These are phyloP conservation scores for Bombus impatiens DNA, from an alignment of 1,140 invertebrate species.

Conservation along the genomic window DNA sequence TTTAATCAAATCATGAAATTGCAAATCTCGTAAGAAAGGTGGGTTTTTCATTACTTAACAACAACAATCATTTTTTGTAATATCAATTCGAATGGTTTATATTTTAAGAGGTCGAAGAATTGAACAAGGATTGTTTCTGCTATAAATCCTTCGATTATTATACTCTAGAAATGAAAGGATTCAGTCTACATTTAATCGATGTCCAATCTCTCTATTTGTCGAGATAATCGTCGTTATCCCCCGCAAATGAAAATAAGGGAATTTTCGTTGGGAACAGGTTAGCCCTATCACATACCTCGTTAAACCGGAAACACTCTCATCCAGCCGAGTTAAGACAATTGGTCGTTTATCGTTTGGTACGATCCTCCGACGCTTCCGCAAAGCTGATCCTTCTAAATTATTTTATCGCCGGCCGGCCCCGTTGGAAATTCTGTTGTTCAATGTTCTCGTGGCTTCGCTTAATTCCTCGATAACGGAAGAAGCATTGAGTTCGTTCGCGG, in stretches of 20 bases:
- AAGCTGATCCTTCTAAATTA: slow-evolving; percentile 52
- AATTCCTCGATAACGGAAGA: slow-evolving; percentile 66
- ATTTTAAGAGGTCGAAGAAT: no score
- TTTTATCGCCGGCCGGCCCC: slow-evolving; percentile 46
- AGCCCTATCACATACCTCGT: slow-evolving; percentile 10
- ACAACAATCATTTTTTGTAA: no score
- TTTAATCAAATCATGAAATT: no score
- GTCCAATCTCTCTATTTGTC: neutral
- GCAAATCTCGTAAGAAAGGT: no score
- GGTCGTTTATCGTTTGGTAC: slow-evolving; percentile 6
- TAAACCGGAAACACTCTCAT: slow-evolving; percentile 33
- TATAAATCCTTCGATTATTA: neutral
- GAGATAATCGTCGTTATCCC: neutral
- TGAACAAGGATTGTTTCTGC: no score
- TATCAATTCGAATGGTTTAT: no score
- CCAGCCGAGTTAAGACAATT: slow-evolving; percentile 41
- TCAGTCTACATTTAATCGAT: neutral
- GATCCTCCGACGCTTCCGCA: neutral
- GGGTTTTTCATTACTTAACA: no score
- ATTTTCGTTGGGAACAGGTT: neutral
- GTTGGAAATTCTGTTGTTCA: slow-evolving; percentile 55
- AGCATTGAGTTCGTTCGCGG: slow-evolving; percentile 45
- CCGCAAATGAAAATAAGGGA: slow-evolving; percentile 11
- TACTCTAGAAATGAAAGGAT: neutral
- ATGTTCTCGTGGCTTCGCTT: slow-evolving; percentile 56